Conservation (phyloP, 2,888 invertebrate genomes). For the Latrodectus elegans region DNA sequence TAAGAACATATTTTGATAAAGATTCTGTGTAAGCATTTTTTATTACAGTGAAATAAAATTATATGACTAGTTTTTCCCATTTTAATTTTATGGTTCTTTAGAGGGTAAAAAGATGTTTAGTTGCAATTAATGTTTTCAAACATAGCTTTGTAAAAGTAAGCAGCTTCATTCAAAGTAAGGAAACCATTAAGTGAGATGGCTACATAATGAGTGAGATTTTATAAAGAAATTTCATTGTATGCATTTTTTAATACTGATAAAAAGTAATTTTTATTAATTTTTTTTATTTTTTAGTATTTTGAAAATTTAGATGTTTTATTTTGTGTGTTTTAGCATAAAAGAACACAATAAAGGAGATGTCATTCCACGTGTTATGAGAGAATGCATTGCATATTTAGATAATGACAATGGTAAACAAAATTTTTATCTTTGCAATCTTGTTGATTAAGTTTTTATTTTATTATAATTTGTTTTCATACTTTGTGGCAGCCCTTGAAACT, state of each 20-base stretch:
- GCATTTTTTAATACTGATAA: not conserved
- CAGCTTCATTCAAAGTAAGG: not conserved
- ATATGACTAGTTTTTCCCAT: too few relatives aligned
- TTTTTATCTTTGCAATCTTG: not conserved
- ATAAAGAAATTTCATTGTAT: not conserved
- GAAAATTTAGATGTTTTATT: not conserved
- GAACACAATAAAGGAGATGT: slow-evolving; percentile 86
- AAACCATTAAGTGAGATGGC: not conserved
- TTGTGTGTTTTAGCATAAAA: slow-evolving; percentile 81
- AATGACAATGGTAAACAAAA: slow-evolving; percentile 85
- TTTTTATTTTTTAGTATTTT: not conserved
- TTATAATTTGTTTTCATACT: slow-evolving; percentile 13
- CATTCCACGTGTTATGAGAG: slow-evolving; percentile 93
- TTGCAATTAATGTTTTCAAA: too few relatives aligned
- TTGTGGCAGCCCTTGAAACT: slow-evolving; percentile 85
- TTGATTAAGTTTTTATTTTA: not conserved
- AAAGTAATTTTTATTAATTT: slow-evolving; percentile 4
- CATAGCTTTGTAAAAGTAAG: not conserved
- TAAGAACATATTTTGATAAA: too few relatives aligned
- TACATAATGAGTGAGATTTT: not conserved
- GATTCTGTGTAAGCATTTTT: too few relatives aligned
- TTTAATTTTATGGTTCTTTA: too few relatives aligned
- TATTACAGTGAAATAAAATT: too few relatives aligned
- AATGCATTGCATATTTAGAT: slow-evolving; percentile 92
- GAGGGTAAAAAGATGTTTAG: too few relatives aligned